Base-by-base conservation (phyloP, 2,797 vertebrate species). In the Hemitrygon akajei region DNA sequence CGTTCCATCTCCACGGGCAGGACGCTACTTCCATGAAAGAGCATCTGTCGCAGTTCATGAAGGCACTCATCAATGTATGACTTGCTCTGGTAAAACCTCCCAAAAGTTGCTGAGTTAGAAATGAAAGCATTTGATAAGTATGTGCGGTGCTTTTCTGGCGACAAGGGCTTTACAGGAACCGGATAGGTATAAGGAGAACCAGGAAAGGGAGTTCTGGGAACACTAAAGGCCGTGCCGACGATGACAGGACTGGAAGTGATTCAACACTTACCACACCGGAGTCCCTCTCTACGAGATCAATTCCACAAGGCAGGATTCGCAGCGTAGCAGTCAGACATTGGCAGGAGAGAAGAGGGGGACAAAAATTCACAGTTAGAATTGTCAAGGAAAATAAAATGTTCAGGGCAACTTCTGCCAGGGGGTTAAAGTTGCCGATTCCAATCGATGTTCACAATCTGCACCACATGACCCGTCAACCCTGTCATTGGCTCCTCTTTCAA, bases 221-320 rank as follows among this genome's bases (percentile, higher is more conserved):
- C 20, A 47, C 22, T 58, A 25, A 10, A 10, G 11, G 60, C 22
- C 5, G 12, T 14, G 30, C 14, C 27, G 34, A 9, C 16, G 3
- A 7, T n/a, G 10, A 6, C 18, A n/a, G 34, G 12, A 20, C 25
- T 0, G 25, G 0, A 47, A 3, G 37, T 3, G 30, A 66, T 34
- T 66, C 16, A 20, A 3, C 63, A 97, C 97, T 96, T 97, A 99
- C 98, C 96, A 98, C 97, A 86, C 98, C 98, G 5, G 98, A 98
- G 95, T 99, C 98, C 91, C 98, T 97, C 95, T 99, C 98, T 99
- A 97, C 94, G 96, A 95, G 16, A 95, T 96, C 95, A 80, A 95
- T 20, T 95, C 47, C 6, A 40, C 10, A 92, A 37, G 22, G 73
- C 40, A 25, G n/a, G 34, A 20, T 63, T 3, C 7, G 63, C 2